Evolutionary conservation across 2,113 vertebrate genomes (phyloP), one percentile per base, ranked within the genome.

Genomic region (Carollia perspicillata): DNA sequence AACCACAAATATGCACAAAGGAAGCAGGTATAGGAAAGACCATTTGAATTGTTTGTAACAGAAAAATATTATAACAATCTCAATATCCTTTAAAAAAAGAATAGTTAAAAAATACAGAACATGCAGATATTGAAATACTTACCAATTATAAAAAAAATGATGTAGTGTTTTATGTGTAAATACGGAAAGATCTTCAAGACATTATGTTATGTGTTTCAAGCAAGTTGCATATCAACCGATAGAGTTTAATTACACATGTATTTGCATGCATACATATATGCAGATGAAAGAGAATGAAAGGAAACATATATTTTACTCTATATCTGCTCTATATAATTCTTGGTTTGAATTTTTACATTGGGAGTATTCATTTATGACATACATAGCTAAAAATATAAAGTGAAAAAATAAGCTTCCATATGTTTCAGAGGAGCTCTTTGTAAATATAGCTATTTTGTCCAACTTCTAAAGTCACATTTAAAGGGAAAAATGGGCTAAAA

Each of bases 391-490:
- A 95, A 96, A 87, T 84, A 68, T 18, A 87, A 68, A 84, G 68
- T 78, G 63, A 83, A 92, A 91, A 93, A 68, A 83, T 69, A 83
- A 81, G 13, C 42, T 92, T 89, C 74, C 44, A 51, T 55, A 75
- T 51, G 79, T 74, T 91, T 95, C 63, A 89, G 53, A 89, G 47
- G 33, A 95, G 33, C 42, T 89, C 74, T 89, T 55, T 79, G 42
- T 94, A 96, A 90, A 92, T 89, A 84, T 23, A 81, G 44, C 30
- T 92, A 86, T 96, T 95, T 94, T 80, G 49, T 92, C 26, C 88
- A 96, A 92, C 51, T 92, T 92, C 96, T 92, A 96, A 95, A 93
- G 63, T 96, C 91, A 96, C 47, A 66, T 18, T 93, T 93, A 72
- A 87, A 84, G 79, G 37, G n/a, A 6, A 66, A 91, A 53, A 60